Evolutionary conservation across 1,140 invertebrate genomes (phyloP), one percentile per base, ranked within the genome.

Genomic region (Drosophila prosaltans): DNA sequence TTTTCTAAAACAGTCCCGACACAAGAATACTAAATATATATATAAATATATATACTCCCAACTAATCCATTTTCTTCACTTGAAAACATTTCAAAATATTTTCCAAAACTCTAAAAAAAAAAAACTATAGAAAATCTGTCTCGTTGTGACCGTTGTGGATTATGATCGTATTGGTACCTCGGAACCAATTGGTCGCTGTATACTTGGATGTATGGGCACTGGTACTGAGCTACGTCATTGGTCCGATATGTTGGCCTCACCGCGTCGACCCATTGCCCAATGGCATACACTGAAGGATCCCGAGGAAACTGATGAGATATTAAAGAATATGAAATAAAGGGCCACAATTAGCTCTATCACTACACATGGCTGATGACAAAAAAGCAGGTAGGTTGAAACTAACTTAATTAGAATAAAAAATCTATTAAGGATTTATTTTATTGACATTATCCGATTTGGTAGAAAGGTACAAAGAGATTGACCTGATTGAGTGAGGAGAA

Each of bases 141-240:
- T 99, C 94, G 96, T 98, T 91, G 97, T 99, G 82, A 99, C 99
- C 60, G 99, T 99, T 80, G 98, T 99, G 92, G 99, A 99, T 94
- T 99, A 99, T 93, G 99, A 99, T 95, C 97, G 99, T 93, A 99
- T 99, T 93, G 99, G 99, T 57, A 99, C 98, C 55, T 99, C 98
- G 78, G 99, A 99, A 93, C 98, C 99, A 21, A 99, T 99, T 92
- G 99, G 99, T 74, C 98, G 98, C 93, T 97, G 98, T 72, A 95
- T 99, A 66, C 95, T 99, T 76, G 99, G 99, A 55, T 99, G 98
- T 94, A 99, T 98, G 93, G 98, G 98, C 81, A 97, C 96, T 73
- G 99, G 99, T 66, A 99, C 98, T 24, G 99, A 99, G 93, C 94
- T 99, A 58, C 96, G 99, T 82, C 99, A 99, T 93, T 99, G 99